Evolutionary conservation across 2,113 vertebrate species (phyloP), one percentile per base, ranked within the genome.

Genomic region (Struthidea cinerea): DNA sequence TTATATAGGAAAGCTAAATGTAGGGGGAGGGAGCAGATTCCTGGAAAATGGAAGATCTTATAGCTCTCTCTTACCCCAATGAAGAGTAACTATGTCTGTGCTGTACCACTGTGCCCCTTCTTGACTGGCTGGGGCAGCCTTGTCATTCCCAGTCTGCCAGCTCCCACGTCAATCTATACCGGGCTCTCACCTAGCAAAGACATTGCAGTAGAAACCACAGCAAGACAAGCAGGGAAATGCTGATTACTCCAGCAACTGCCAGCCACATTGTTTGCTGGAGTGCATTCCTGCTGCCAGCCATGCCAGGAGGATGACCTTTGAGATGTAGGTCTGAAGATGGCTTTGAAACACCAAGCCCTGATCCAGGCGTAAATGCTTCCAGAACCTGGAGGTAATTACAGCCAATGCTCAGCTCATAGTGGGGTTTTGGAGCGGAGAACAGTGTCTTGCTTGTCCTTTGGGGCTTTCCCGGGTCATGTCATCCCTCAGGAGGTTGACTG

Each of bases 1-100:
- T 98, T 98, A 98, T 98, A 98, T 97, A 98, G 97, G 97, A 96
- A 98, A 97, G 95, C 87, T 94, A 95, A 88, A 97, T 93, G 96
- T 90, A 56, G 97, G 96, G 97, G 98, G 97, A 97, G 94, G 97
- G 95, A 93, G 95, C 91, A 94, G 88, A 96, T 98, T 98, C 97
- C 98, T 97, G 98, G 97, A 97, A 98, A 96, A 97, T 92, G 96
- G 95, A 97, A 94, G 95, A 94, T 96, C 96, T 92, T 77, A 52
- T 16, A 91, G 91, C 70, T 55, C 55, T 82, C 73, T 5, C 53
- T 73, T 85, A 81, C 75, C 65, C 94, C 78, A 85, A 3, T 14
- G 56, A 94, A 73, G 83, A 92, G 83, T 59, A 91, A 92, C 89
- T 92, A 28, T 23, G 13, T 50, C 65, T 60, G 10, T 76, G 82